A percentile compares a stretch with the other conserved stretches of the same genome.
Conservation (phyloP, 2,888 invertebrate species). For the Mycalesis mineus region DNA sequence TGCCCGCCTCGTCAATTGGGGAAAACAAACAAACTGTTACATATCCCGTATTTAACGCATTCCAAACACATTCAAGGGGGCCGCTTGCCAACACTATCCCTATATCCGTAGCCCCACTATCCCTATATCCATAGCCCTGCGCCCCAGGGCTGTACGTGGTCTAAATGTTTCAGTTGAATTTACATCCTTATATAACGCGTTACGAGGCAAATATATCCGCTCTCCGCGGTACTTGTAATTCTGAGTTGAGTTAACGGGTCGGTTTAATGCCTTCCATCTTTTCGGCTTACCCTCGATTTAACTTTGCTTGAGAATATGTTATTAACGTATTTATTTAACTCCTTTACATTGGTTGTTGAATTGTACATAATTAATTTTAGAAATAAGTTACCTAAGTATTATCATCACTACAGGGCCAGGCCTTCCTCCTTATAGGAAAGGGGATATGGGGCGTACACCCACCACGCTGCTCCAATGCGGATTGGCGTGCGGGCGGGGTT, state of each 20-base stretch:
- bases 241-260: constrained; percentile 23
- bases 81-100: constrained; percentile 34
- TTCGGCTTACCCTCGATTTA: constrained; percentile 3
- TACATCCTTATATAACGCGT: constrained; percentile 49
- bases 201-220: constrained; percentile 32
- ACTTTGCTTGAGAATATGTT: constrained; percentile 1
- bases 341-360: too few relatives aligned
- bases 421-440: too few relatives aligned
- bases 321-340: neutral
- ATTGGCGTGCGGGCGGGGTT: too few relatives aligned
- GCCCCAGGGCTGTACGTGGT: constrained; percentile 56
- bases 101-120: constrained; percentile 33
- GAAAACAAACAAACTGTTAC: constrained; percentile 47
- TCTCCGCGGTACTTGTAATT: constrained; percentile 33
- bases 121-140: constrained; percentile 31
- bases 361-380: too few relatives aligned
- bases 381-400: too few relatives aligned
- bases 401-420: too few relatives aligned
- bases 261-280: constrained; percentile 8
- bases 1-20: constrained; percentile 35
- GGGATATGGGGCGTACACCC: too few relatives aligned
- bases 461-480: too few relatives aligned
- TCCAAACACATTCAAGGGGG: constrained; percentile 49
- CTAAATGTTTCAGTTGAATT: constrained; percentile 69
- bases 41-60: constrained; percentile 53